Percentiles rank a stretch among this genome's conserved stretches.
Evolutionary conservation across 92 coral and sea anemone species (phyloP).

Genomic region (Ricordea florida): DNA sequence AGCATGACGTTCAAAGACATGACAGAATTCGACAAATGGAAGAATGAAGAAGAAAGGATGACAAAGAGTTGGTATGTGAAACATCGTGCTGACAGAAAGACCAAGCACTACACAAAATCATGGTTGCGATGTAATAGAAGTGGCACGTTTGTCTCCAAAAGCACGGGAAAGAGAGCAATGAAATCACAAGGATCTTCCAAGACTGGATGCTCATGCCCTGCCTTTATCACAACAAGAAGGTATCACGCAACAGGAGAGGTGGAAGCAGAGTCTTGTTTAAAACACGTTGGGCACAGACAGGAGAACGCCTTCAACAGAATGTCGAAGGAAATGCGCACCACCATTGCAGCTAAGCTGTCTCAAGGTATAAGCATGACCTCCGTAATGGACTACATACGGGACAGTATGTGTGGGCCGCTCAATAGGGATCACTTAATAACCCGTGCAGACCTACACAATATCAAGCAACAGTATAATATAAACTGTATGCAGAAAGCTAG

Average conservation of each 20-base stretch:
- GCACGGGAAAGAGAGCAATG: conserved; percentile 8
- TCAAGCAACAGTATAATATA: conserved; percentile 40
- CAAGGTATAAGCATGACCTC: conserved; percentile 35
- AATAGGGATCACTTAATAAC: conserved; percentile 25
- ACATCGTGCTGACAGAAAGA: neutral
- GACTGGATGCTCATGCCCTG: conserved; percentile 40
- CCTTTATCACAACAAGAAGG: conserved; percentile 21
- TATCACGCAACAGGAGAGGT: conserved; percentile 25
- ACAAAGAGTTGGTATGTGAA: conserved; percentile 22
- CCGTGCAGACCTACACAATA: conserved; percentile 9
- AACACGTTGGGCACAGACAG: conserved; percentile 42
- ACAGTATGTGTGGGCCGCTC: neutral
- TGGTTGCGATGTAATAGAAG: conserved; percentile 18
- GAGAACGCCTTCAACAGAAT: neutral
- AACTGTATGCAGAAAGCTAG: conserved; percentile 1
- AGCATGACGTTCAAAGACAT: conserved; percentile 23
- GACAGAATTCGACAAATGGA: conserved; percentile 30
- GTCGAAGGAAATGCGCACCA: conserved; percentile 21
- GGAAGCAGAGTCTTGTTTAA: conserved; percentile 26
- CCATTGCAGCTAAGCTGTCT: conserved; percentile 12
- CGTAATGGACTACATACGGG: conserved; percentile 14
- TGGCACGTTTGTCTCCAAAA: conserved; percentile 11
- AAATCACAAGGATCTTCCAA: conserved; percentile 41
- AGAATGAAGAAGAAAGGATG: conserved; percentile 1
- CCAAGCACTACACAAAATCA: neutral